Evolutionary conservation across 1,140 invertebrate genomes (phyloP), one percentile per base, ranked within the genome.

Genomic region (Drosophila arizonae): DNA sequence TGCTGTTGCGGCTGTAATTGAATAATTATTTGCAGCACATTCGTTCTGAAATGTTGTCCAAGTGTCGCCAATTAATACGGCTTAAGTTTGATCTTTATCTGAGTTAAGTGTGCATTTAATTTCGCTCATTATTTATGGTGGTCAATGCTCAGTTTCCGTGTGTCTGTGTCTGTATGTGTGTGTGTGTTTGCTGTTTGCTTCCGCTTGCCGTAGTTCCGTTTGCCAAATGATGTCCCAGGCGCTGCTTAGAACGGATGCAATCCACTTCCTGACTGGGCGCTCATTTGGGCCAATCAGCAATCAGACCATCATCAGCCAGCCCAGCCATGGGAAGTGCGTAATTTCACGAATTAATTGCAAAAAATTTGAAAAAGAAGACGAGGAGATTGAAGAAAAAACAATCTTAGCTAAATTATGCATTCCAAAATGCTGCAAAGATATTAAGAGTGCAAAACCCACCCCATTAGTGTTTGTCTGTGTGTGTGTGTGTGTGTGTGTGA

Each of bases 51-150:
- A 81, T 86, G 66, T 67, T 56, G 55, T 64, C 36, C 72, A 81
- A 81, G 65, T 65, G 74, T 66, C 46, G 41, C 28, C 82, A 73
- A 77, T 86, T 82, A 86, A 74, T 87, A 79, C 72, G 71, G 72
- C 72, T 78, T 87, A 69, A 81, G 73, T 73, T 87, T 79, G 69
- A 84, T 86, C 79, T 79, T 76, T 66, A 79, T 87, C 84, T 87
- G 87, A 86, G 81, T 82, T 87, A 86, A 86, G 81, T 82, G 79
- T 39, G 30, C 67, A 43, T 66, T 86, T 87, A 86, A 86, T 86
- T 79, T 87, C 55, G 79, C 82, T 79, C 84, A 86, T 86, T 86
- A 86, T 87, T 86, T 73, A 87, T 79, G 81, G 69, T 71, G 71
- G 63, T 51, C 15, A 77, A 70, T 48, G 70, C 51, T 55, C 15